Base-by-base conservation (phyloP, 2,797 vertebrate genomes). In the Menidia menidia region DNA sequence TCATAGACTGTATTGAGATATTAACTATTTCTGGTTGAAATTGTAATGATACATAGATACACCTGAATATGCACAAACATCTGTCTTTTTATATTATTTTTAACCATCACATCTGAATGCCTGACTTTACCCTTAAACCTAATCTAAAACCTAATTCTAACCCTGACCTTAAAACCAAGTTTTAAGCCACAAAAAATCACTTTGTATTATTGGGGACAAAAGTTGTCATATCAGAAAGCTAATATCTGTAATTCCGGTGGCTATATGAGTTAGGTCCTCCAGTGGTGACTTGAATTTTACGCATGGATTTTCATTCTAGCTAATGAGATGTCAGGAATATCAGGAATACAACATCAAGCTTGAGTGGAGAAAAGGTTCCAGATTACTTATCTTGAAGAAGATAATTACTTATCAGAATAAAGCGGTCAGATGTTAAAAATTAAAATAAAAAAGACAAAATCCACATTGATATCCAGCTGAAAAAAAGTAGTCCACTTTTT, bases 311-410 rank as follows among this genome's bases (percentile, higher is more conserved):
- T 47, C 51, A 58, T 72, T 83, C 68, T 32, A 73, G 74, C 84
- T 88, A 88, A 90, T 84, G 77, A 84, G 78, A 70, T 86, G 82
- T 88, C 75, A 78, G 84, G 82, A 90, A 90, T 83, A 25, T 84
- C 83, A 81, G 70, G 64, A 75, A 84, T 52, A 60, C 71, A 72
- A 75, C 70, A 81, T 68, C 65, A 77, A 86, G 77, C 75, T 71
- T 64, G 74, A 63, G 75, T 75, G 70, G 76, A 72, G 66, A 77
- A 77, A 47, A 35, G 64, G 65, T 75, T 77, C 61, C 73, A 85
- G 62, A 85, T 82, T 10, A 25, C 76, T 64, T 81, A 80, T 78
- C 75, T 86, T 77, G 56, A 74, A 73, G 57, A 72, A 77, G 71
- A 82, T 83, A 81, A 89, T 85, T 72, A 75, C 63, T 76, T 78